These are phyloP conservation scores for Rafetus swinhoei DNA, from an alignment of 2,113 vertebrate genomes.

Conservation along the genomic window DNA sequence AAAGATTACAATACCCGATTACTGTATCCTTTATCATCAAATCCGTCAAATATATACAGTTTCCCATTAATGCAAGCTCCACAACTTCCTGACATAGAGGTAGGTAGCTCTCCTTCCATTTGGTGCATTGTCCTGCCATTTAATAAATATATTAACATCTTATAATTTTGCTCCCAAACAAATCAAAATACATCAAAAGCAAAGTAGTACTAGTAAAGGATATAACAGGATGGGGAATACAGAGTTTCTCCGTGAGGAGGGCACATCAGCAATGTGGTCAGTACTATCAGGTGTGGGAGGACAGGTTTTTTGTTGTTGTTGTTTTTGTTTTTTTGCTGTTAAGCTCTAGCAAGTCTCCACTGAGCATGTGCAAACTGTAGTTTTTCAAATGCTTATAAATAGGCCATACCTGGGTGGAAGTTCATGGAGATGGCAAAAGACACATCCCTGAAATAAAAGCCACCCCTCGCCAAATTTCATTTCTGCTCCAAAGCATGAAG, in stretches of 20 bases:
- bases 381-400: background rate
- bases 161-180: background rate
- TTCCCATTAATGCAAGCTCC: constrained; percentile 87
- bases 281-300: background rate
- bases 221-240: background rate
- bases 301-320: background rate
- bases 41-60: constrained; percentile 94
- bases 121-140: constrained; percentile 87
- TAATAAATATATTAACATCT: background rate
- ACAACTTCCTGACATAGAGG: constrained; percentile 93
- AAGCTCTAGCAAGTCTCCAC: background rate
- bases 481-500: background rate
- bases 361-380: background rate
- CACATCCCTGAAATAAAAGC: background rate
- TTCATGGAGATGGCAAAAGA: background rate
- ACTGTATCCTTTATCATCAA: constrained; percentile 93
- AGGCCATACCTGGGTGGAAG: background rate
- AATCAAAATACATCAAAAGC: background rate
- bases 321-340: accelerated
- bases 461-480: background rate
- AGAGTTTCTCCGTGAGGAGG: background rate
- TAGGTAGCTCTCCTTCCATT: constrained; percentile 89
- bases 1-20: constrained; percentile 85
- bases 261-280: background rate
- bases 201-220: background rate